Evolutionary conservation across 2,797 vertebrate species (phyloP), one percentile per base, ranked within the genome.

Genomic region (Tapera naevia): DNA sequence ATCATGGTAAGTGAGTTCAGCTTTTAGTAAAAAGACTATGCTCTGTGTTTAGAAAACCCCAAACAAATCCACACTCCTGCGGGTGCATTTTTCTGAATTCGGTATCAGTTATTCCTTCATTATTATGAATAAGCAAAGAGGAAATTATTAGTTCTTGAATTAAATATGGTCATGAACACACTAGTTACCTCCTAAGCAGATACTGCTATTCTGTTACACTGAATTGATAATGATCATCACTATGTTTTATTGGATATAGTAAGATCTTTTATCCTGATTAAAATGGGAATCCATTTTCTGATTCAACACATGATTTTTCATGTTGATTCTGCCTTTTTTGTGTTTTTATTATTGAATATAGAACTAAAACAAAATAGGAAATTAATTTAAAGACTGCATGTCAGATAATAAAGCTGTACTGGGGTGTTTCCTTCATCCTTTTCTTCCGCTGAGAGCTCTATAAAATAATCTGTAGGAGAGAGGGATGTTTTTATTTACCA

Each of bases 121-220:
- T 92, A 72, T 70, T 58, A 74, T 33, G 13, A 54, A 95, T 39
- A 95, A 90, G 51, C 65, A 69, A 94, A 67, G 64, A 91, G 69
- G 43, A 84, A 92, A 95, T 94, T 58, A 95, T 93, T 95, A 76
- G 69, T 72, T 54, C 85, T 89, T 92, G 73, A 73, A 91, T 94
- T 87, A 84, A 94, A 86, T 86, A 46, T 64, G 45, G 53, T 13
- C 35, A 60, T 16, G 21, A 91, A 54, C 39, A 21, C 27, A 23
- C 73, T 56, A 33, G 58, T 83, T 78, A 75, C 58, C 27, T 79
- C 41, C 39, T 57, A 46, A 60, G 35, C 35, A 88, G 54, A 75
- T 94, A 73, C 17, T 33, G 35, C 10, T 76, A 33, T 65, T 85
- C 84, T 78, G 37, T 46, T 92, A 61, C 43, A 84, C 60, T 78